phyloP scores from a whole-genome alignment of 2,113 vertebrate species.

The Cichladusa arquata region DNA sequence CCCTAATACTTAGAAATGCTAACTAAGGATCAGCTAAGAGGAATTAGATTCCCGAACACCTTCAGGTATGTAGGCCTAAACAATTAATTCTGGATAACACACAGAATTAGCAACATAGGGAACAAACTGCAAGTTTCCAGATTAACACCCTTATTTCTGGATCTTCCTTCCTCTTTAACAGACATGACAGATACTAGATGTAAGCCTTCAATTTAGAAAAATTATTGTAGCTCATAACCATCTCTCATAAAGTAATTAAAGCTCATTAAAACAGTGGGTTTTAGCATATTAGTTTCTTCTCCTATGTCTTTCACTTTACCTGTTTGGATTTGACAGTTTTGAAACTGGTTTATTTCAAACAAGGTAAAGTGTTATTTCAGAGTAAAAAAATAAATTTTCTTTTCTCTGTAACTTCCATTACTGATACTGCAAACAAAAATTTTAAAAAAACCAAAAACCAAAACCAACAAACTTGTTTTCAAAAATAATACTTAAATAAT shows the following conservation, averaged over 20 bases:
- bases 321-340: background rate
- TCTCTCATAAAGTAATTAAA: background rate
- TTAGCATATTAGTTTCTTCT: background rate
- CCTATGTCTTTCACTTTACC: background rate
- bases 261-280: background rate
- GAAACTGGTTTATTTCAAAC: background rate
- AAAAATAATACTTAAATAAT: background rate
- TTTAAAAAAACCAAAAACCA: no score
- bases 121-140: background rate
- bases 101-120: background rate
- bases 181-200: background rate
- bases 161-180: background rate
- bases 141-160: background rate
- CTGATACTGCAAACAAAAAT: background rate
- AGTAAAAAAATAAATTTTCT: background rate
- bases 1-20: background rate
- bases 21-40: background rate
- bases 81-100: background rate
- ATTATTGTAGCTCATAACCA: background rate
- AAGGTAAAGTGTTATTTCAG: background rate
- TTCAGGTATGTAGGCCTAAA: background rate
- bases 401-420: background rate
- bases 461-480: background rate
- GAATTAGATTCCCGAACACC: background rate
- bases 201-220: background rate